Percentiles rank a stretch among this genome's conserved stretches.
Evolutionary conservation across 2,113 vertebrate species (phyloP).

Genomic region (Oreochromis spilurus): DNA sequence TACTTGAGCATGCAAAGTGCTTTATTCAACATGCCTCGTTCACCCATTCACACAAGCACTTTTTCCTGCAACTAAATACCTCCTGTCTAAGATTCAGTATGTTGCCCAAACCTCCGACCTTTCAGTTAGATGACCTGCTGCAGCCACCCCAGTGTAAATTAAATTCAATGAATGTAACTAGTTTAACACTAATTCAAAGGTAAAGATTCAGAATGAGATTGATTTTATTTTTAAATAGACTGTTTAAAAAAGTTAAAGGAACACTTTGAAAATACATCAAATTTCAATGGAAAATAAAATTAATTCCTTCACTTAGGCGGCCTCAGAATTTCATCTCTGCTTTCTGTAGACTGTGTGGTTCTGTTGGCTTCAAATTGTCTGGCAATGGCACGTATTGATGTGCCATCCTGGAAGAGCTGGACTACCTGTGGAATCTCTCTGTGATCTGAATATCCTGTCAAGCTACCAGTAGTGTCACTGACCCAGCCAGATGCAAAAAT

Average conservation of each 20-base stretch:
- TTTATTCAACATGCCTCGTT: too few relatives aligned
- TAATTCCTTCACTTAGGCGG: background rate
- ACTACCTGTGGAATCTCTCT: background rate
- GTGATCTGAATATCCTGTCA: background rate
- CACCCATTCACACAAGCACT: too few relatives aligned
- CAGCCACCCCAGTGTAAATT: background rate
- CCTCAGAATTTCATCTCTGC: background rate
- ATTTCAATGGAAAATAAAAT: background rate
- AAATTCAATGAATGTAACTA: background rate
- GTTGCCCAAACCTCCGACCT: background rate
- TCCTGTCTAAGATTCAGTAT: background rate
- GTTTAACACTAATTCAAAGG: background rate
- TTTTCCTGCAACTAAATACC: too few relatives aligned
- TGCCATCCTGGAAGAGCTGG: background rate
- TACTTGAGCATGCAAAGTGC: too few relatives aligned
- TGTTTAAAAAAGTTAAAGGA: background rate
- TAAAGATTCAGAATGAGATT: background rate
- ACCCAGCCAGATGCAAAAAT: background rate
- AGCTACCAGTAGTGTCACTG: background rate
- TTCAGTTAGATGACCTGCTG: background rate
- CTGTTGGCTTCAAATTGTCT: background rate
- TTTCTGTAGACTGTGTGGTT: background rate
- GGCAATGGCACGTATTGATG: background rate
- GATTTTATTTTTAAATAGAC: background rate
- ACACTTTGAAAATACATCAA: background rate